Base-by-base conservation (phyloP, 2,113 vertebrate genomes). In the Phrynosoma blainvillii region DNA sequence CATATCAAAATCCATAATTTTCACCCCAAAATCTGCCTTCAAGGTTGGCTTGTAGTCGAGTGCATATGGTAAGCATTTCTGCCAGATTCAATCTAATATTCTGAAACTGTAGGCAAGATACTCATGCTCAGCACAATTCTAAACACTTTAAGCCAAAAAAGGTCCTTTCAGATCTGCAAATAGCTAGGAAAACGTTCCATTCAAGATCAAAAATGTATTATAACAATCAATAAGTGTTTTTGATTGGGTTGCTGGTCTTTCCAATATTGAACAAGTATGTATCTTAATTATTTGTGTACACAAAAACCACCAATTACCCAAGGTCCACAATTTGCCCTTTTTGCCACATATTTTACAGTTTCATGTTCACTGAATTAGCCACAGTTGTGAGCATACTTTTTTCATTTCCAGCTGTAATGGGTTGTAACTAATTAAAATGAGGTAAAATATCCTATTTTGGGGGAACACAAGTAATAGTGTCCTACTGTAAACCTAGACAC, bases 401-500 rank as follows among this genome's bases (percentile, higher is more conserved):
- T 89, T 40, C 10, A 21, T 81, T 62, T 62, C 4, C 59, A 36
- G 4, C 9, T 5, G 5, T 65, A 14, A 66, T 87, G 85, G 40
- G 89, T 88, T 80, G 30, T 10, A 81, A 87, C 75, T 94, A 87
- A 92, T 90, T 91, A 89, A 92, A 91, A 56, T 25, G 79, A 66
- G 40, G 68, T 86, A 93, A 92, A 95, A 95, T 25, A 87, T 92
- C 89, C 93, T 94, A 91, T 84, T 82, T 84, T 91, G 94, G 25
- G 74, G 91, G 90, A 96, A 91, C 91, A 96, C 92, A 95, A 90
- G 84, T 88, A 86, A 88, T 90, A 91, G 90, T 87, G 87, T 93
- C 93, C 91, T 94, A 96, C 95, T 95, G 96, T 96, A 93, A 94
- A 93, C 90, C 93, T 92, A 84, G 84, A 91, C 86, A 97, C 97